phyloP scores from a whole-genome alignment of 2,113 vertebrate genomes.

The Chunga burmeisteri region DNA sequence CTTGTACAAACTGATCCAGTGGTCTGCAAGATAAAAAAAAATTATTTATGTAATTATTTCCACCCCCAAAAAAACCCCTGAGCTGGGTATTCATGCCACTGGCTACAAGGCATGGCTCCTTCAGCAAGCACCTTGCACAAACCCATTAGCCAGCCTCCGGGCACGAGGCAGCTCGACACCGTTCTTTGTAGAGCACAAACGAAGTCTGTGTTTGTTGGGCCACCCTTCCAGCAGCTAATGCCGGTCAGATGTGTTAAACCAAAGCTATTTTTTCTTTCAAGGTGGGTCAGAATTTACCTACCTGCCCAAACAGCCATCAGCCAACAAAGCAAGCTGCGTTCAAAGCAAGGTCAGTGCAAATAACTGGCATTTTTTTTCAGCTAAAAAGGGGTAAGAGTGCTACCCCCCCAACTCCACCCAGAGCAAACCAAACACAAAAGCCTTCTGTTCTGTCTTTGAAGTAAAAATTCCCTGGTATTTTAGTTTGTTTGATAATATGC shows the following conservation, averaged over 20 bases:
- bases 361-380: background rate
- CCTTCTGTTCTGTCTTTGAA: background rate
- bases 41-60: background rate
- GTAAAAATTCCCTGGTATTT: slow-evolving; percentile 1
- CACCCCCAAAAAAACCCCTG: background rate
- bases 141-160: background rate
- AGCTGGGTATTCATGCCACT: background rate
- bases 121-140: background rate
- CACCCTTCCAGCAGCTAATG: background rate
- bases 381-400: background rate
- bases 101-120: background rate
- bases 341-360: background rate
- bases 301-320: background rate
- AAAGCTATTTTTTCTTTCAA: background rate
- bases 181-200: fast-evolving
- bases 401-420: background rate
- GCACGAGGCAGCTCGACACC: fast-evolving
- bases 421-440: slow-evolving; percentile 27
- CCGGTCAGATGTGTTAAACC: background rate
- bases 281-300: background rate
- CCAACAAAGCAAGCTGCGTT: background rate
- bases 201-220: background rate
- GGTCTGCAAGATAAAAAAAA: background rate
- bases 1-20: background rate
- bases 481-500: background rate